Percentiles rank a stretch among this genome's conserved stretches.
Conservation (phyloP, 2,888 invertebrate genomes). For the Xestoiulus laeticollis region DNA sequence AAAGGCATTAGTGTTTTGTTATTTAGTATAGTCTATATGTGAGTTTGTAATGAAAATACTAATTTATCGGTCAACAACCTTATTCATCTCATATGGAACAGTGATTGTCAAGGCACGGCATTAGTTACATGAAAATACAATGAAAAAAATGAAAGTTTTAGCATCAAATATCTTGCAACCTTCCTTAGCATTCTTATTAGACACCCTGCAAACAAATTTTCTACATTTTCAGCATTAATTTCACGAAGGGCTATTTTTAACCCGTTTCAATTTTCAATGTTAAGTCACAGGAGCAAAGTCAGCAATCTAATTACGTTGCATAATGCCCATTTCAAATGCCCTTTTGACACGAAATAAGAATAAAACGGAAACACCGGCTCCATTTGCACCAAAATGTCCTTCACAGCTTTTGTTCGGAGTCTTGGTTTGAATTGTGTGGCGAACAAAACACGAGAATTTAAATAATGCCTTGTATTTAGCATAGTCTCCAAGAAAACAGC, state of each 20-base stretch:
- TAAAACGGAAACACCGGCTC: neutral
- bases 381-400: neutral
- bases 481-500: neutral
- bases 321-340: slow-evolving; percentile 5
- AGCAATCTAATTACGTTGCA: neutral
- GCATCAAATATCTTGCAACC: too few species aligned
- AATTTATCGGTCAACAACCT: too few species aligned
- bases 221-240: neutral
- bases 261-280: neutral
- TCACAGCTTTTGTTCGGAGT: slow-evolving; percentile 5
- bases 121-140: too few species aligned
- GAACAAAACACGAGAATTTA: neutral
- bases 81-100: too few species aligned
- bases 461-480: neutral
- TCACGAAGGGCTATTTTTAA: neutral
- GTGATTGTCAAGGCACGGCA: too few species aligned
- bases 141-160: too few species aligned
- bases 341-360: slow-evolving; percentile 25
- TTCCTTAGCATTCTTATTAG: neutral
- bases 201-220: neutral
- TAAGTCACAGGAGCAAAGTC: neutral
- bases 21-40: too few species aligned
- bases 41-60: too few species aligned
- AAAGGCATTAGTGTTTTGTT: too few species aligned
- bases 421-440: neutral